Conservation (phyloP, 35 echinoderm and acorn worm species). For the Ptychodera flava region DNA sequence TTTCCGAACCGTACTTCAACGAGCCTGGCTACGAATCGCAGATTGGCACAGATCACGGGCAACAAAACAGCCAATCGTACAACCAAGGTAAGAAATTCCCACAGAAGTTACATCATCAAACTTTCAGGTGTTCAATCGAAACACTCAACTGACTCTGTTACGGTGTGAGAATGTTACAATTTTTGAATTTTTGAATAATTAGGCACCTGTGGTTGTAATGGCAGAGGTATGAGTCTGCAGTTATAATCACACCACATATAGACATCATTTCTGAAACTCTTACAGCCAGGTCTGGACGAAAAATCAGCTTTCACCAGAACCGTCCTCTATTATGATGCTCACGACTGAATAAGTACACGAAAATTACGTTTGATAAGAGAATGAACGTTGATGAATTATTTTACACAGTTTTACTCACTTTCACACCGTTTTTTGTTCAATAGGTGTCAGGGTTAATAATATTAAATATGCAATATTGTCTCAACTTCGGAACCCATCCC, state of each 20-base stretch:
- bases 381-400: neutral
- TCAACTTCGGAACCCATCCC: neutral
- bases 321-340: too few relatives aligned
- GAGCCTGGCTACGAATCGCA: conserved; percentile 3
- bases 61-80: neutral
- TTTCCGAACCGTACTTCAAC: conserved; percentile 7
- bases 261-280: too few relatives aligned
- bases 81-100: neutral
- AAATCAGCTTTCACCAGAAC: too few relatives aligned
- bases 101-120: neutral
- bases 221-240: too few relatives aligned
- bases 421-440: neutral
- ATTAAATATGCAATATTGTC: neutral
- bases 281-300: too few relatives aligned
- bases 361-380: too few relatives aligned
- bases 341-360: too few relatives aligned
- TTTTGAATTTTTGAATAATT: too few relatives aligned
- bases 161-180: neutral
- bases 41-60: conserved; percentile 6
- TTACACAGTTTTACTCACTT: neutral
- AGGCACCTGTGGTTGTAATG: too few relatives aligned
- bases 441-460: neutral
- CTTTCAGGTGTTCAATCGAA: neutral
- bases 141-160: neutral
- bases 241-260: too few relatives aligned